A percentile compares a stretch with the other conserved stretches of the same genome.
Conservation (phyloP, 1,140 invertebrate species). For the Drosophila baimaii region DNA sequence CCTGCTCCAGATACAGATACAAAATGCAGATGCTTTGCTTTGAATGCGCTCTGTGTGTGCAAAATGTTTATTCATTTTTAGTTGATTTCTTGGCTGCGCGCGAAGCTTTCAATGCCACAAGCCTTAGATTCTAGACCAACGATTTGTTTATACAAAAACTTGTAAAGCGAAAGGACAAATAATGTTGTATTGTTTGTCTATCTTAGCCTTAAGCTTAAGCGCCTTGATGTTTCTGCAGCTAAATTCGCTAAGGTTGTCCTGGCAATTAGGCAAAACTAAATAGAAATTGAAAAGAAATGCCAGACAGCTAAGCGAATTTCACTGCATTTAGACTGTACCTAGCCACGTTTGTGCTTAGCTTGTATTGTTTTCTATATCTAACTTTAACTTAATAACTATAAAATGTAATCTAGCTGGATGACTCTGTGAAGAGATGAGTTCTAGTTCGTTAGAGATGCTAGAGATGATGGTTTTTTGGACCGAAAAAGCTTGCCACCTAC, state of each 20-base stretch:
- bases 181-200: slow-evolving; percentile 35
- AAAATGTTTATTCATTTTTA: slow-evolving; percentile 44
- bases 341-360: slow-evolving; percentile 39
- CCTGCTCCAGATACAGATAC: slow-evolving; percentile 39
- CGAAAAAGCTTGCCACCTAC: slow-evolving; percentile 30
- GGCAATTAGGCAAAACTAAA: neutral
- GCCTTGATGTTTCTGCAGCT: slow-evolving; percentile 35
- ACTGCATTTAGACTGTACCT: slow-evolving; percentile 19
- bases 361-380: slow-evolving; percentile 31
- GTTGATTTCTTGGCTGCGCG: slow-evolving; percentile 62
- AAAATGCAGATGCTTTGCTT: slow-evolving; percentile 58
- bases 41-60: slow-evolving; percentile 62
- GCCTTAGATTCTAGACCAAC: slow-evolving; percentile 51
- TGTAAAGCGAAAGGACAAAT: slow-evolving; percentile 39
- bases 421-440: slow-evolving; percentile 56
- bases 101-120: slow-evolving; percentile 54
- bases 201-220: slow-evolving; percentile 41
- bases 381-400: slow-evolving; percentile 22
- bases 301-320: neutral
- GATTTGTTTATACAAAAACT: slow-evolving; percentile 20
- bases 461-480: slow-evolving; percentile 19
- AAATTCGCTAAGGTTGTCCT: neutral
- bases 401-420: slow-evolving; percentile 42
- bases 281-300: neutral
- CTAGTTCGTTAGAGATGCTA: slow-evolving; percentile 43